Conservation (phyloP, 2,113 vertebrate genomes). For the Coptodon bakossiorum region DNA sequence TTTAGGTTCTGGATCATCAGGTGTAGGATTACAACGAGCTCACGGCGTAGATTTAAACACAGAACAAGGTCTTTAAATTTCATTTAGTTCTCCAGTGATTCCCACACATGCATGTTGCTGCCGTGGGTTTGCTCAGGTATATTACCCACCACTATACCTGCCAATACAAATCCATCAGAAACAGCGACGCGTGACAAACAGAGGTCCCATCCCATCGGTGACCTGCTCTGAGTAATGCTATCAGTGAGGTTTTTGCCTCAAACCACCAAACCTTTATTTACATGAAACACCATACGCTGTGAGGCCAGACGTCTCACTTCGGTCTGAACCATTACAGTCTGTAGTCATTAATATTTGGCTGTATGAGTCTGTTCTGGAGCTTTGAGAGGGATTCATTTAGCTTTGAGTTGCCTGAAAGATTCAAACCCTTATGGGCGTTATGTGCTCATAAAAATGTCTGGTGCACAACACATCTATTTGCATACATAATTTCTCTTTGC, state of each 20-base stretch:
- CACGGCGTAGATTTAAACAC: accelerated
- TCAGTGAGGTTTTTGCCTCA: neutral
- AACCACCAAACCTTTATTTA: neutral
- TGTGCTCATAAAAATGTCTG: neutral
- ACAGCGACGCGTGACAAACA: neutral
- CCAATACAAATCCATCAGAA: neutral
- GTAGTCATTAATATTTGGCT: neutral
- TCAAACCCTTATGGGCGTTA: neutral
- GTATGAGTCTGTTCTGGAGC: neutral
- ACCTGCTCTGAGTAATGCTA: neutral
- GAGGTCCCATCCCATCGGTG: neutral
- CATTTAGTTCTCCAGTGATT: neutral
- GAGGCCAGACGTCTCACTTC: neutral
- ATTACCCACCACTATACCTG: accelerated
- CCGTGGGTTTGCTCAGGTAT: neutral
- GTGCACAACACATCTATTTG: neutral
- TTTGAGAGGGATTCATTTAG: neutral
- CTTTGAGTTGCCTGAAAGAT: neutral
- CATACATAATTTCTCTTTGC: neutral
- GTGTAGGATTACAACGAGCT: neutral
- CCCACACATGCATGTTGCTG: neutral
- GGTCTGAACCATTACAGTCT: neutral
- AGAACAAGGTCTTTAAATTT: accelerated
- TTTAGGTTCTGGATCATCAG: neutral
- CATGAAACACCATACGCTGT: neutral